phyloP scores from a whole-genome alignment of 2,797 vertebrate genomes.

The Lepilemur septentrionalis region DNA sequence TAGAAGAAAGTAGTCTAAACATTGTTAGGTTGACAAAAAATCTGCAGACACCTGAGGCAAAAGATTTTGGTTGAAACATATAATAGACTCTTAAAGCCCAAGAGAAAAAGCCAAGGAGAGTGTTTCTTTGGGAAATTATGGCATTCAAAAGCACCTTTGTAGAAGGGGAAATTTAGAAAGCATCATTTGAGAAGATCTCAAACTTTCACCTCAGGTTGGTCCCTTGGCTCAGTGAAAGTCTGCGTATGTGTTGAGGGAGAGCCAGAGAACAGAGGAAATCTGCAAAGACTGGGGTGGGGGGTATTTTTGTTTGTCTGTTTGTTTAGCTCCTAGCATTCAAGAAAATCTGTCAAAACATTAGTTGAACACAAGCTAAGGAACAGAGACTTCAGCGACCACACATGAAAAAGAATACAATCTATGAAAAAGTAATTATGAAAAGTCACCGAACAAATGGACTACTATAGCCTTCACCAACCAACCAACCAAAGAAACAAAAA shows the following conservation, averaged over 20 bases:
- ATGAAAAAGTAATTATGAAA: not conserved
- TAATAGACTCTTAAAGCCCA: not conserved
- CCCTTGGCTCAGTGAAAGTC: not conserved
- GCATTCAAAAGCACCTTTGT: not conserved
- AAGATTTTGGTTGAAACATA: not conserved
- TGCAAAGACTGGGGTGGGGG: not conserved
- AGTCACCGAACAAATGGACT: not conserved
- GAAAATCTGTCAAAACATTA: conserved; percentile 1
- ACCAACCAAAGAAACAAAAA: not conserved
- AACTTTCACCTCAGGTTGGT: not conserved
- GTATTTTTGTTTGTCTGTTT: not conserved
- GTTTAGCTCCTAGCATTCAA: not conserved
- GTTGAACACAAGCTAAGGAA: not conserved
- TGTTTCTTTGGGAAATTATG: not conserved
- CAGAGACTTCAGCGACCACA: conserved; percentile 2
- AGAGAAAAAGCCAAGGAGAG: not conserved
- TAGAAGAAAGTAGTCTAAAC: not conserved
- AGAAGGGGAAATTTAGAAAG: not conserved
- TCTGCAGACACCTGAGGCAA: not conserved
- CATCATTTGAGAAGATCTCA: not conserved
- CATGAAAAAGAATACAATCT: not conserved
- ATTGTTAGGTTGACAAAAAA: not conserved
- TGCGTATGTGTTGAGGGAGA: not conserved
- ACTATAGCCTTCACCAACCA: not conserved
- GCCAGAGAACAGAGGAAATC: not conserved